Conservation (phyloP, 2,797 vertebrate genomes). For the Peromyscus aztecus region DNA sequence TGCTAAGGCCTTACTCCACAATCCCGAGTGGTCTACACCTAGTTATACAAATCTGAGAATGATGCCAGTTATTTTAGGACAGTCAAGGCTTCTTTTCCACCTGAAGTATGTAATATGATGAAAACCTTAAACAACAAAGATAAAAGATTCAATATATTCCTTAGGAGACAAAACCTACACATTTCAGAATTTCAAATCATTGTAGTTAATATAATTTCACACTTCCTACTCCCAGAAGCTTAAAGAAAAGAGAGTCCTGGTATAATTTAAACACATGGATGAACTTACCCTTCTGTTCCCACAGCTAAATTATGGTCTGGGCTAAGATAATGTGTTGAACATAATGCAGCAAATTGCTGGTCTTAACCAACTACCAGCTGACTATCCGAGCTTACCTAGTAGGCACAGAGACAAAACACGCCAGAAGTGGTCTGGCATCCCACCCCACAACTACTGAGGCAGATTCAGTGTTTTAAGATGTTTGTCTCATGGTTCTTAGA, state of each 20-base stretch:
- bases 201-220: conserved; percentile 77
- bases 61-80: neutral
- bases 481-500: neutral
- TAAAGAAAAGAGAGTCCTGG: conserved; percentile 73
- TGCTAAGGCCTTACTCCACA: neutral
- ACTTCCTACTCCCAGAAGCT: conserved; percentile 79
- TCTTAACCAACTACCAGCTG: neutral
- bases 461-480: neutral
- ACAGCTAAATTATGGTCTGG: neutral
- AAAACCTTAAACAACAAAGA: conserved; percentile 66
- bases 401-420: neutral
- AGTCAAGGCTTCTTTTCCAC: neutral
- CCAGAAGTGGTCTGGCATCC: neutral
- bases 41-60: neutral
- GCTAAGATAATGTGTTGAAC: neutral
- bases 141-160: conserved; percentile 45
- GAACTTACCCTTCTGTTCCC: conserved; percentile 71
- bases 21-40: neutral
- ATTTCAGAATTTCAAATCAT: conserved; percentile 75
- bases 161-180: conserved; percentile 46
- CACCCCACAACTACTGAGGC: neutral
- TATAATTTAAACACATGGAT: conserved; percentile 72
- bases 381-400: neutral
- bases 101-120: conserved; percentile 26
- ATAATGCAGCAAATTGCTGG: conserved; percentile 38